Conservation (phyloP, 2,113 vertebrate species). For the Leptobrachium leishanense region DNA sequence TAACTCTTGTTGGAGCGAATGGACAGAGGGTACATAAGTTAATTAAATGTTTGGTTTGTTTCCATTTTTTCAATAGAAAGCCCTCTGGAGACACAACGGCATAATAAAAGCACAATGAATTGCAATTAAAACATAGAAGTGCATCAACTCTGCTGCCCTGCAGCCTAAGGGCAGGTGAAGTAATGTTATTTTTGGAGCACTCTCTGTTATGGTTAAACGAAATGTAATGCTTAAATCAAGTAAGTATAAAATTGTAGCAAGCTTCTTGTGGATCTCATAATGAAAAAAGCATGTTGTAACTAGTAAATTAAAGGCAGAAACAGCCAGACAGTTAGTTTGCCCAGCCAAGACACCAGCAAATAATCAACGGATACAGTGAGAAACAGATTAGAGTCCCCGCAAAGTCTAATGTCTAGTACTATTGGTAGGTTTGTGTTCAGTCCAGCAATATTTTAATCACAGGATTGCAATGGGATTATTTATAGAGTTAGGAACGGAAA, state of each 20-base stretch:
- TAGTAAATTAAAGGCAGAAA: conserved; percentile 56
- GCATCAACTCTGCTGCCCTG: conserved; percentile 54
- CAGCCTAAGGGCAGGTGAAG: conserved; percentile 55
- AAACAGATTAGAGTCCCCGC: background rate
- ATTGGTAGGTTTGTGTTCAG: conserved; percentile 4
- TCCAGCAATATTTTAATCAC: background rate
- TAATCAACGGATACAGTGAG: conserved; percentile 33
- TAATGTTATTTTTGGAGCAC: conserved; percentile 63
- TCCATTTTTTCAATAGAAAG: conserved; percentile 54
- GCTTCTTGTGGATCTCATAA: conserved; percentile 44
- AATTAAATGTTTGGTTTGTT: conserved; percentile 60
- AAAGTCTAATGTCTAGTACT: conserved; percentile 2
- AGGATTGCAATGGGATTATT: conserved; percentile 32
- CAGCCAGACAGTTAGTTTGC: conserved; percentile 33
- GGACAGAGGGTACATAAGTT: conserved; percentile 57
- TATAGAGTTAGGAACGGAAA: conserved; percentile 23
- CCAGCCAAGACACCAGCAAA: conserved; percentile 47
- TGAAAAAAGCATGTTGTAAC: conserved; percentile 53
- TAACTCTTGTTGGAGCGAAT: conserved; percentile 64
- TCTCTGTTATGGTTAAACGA: conserved; percentile 55
- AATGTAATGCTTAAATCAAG: conserved; percentile 55
- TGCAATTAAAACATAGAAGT: conserved; percentile 56
- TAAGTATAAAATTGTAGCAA: conserved; percentile 53
- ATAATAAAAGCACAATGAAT: conserved; percentile 56
- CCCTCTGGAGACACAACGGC: conserved; percentile 56